Evolutionary conservation across 2,113 vertebrate genomes (phyloP).

Genomic region (Monarcha castaneiventris): DNA sequence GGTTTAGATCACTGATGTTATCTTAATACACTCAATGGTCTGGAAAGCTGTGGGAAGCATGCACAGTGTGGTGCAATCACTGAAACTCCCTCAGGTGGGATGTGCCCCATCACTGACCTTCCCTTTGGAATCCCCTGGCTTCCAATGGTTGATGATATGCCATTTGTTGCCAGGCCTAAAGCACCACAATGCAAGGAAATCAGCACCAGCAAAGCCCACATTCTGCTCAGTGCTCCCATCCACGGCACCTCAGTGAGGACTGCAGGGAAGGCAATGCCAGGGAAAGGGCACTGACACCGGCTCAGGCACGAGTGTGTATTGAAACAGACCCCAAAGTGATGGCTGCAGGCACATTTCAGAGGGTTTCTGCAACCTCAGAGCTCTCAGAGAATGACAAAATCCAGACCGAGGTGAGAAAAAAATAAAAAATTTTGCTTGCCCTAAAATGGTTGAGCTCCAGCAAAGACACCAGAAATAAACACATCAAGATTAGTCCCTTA

Average conservation of each 20-base stretch:
- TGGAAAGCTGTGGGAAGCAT: background rate
- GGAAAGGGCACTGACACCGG: background rate
- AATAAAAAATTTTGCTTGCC: background rate
- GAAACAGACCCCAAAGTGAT: background rate
- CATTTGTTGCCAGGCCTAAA: background rate
- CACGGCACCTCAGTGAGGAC: background rate
- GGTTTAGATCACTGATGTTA: background rate
- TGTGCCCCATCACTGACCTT: no score
- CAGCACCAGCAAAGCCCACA: background rate
- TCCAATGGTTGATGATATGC: background rate
- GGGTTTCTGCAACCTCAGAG: background rate
- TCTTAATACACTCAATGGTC: background rate
- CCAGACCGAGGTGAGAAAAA: accelerated
- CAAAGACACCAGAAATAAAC: background rate
- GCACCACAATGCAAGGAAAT: background rate
- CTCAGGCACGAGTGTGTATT: background rate
- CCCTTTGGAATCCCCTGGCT: background rate
- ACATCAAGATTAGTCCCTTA: background rate
- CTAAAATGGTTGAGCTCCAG: background rate
- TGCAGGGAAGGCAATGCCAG: background rate
- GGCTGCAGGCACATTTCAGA: background rate
- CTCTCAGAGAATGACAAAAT: background rate
- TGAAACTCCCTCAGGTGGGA: background rate
- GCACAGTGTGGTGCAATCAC: background rate
- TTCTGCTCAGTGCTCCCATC: background rate